Percentiles rank a stretch among this genome's conserved stretches.
Conservation (phyloP, 2,888 invertebrate genomes). For the Epistrophe grossulariae region DNA sequence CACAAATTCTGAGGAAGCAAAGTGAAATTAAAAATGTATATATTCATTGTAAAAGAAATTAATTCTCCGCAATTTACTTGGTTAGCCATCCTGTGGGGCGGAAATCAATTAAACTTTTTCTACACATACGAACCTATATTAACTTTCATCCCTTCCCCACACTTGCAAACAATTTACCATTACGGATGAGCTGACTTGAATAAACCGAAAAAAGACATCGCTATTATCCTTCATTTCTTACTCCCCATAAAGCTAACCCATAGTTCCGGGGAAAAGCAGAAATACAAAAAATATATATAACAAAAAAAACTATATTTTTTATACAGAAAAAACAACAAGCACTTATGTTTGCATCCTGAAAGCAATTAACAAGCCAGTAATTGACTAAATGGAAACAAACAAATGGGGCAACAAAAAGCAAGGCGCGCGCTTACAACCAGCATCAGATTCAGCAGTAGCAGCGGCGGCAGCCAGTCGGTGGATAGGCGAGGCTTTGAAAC, state of each 20-base stretch:
- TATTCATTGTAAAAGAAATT: slow-evolving; percentile 31
- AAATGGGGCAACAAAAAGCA: slow-evolving; percentile 71
- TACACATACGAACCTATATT: not conserved
- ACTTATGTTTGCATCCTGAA: slow-evolving; percentile 76
- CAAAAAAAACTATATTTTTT: not conserved
- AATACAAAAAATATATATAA: not conserved
- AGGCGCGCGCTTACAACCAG: slow-evolving; percentile 58
- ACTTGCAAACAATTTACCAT: slow-evolving; percentile 29
- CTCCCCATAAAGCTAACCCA: slow-evolving; percentile 54
- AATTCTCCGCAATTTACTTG: slow-evolving; percentile 9
- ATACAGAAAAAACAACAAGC: slow-evolving; percentile 57
- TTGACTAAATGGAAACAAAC: slow-evolving; percentile 82
- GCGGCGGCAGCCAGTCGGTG: not conserved
- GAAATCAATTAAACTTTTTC: slow-evolving; percentile 73
- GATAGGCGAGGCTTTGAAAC: not conserved
- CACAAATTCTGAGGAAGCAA: slow-evolving; percentile 11
- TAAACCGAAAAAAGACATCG: slow-evolving; percentile 61
- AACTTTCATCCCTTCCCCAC: not conserved
- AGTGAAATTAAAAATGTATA: slow-evolving; percentile 33
- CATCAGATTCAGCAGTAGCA: not conserved
- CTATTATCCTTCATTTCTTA: slow-evolving; percentile 65
- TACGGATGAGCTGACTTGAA: slow-evolving; percentile 57
- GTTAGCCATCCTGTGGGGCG: slow-evolving; percentile 34
- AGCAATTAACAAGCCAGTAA: slow-evolving; percentile 82
- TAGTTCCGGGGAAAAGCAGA: slow-evolving; percentile 21